phyloP scores from a whole-genome alignment of 2,113 vertebrate species.

The Hirundichthys speculiger region DNA sequence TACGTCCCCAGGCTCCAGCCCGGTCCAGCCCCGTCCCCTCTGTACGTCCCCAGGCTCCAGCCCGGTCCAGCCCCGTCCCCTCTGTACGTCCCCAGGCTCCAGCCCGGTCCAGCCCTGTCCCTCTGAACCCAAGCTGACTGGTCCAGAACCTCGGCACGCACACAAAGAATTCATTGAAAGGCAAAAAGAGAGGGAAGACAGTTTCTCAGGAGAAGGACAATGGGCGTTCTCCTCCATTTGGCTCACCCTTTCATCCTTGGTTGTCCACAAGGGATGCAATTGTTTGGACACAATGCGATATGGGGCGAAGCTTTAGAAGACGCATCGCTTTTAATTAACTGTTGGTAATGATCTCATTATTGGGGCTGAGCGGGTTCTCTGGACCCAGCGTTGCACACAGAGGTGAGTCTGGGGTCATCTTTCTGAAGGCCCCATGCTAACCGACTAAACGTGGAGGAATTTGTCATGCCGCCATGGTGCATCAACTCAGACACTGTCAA shows the following conservation, averaged over 20 bases:
- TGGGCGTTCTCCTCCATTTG: constrained; percentile 76
- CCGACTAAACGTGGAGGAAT: constrained; percentile 62
- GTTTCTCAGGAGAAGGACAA: constrained; percentile 81
- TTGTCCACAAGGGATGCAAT: constrained; percentile 79
- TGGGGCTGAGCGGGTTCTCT: constrained; percentile 59
- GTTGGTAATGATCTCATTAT: constrained; percentile 86
- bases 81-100: constrained; percentile 22
- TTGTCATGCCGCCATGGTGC: constrained; percentile 45
- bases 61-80: constrained; percentile 20
- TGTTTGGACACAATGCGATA: constrained; percentile 79
- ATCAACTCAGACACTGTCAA: constrained; percentile 50
- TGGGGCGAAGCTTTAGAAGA: constrained; percentile 77
- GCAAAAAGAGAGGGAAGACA: constrained; percentile 74
- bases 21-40: constrained; percentile 21
- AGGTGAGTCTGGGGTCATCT: constrained; percentile 78
- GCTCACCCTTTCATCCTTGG: constrained; percentile 76
- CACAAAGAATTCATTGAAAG: constrained; percentile 81
- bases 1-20: constrained; percentile 24
- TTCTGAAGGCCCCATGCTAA: constrained; percentile 61
- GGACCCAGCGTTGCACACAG: constrained; percentile 47
- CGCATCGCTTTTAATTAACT: constrained; percentile 83
- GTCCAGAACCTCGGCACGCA: constrained; percentile 14
- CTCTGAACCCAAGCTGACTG: constrained; percentile 52
- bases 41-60: constrained; percentile 20
- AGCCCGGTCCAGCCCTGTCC: constrained; percentile 35